Conservation (phyloP, 2,113 vertebrate species). For the Mola mola region DNA sequence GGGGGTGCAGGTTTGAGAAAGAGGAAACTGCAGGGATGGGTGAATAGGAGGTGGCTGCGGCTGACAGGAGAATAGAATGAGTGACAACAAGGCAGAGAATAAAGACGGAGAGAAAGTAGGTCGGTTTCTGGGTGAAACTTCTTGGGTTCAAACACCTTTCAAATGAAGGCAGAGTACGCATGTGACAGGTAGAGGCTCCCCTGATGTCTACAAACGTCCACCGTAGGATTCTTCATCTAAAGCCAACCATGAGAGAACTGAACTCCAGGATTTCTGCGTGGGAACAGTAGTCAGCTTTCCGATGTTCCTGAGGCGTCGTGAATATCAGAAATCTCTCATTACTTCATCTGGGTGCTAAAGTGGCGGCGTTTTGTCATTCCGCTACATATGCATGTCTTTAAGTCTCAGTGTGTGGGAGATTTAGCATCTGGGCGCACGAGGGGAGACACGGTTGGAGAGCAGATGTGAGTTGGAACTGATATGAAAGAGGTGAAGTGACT, state of each 20-base stretch:
- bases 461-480: background rate
- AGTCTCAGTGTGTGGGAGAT: too few relatives aligned
- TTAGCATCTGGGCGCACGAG: too few relatives aligned
- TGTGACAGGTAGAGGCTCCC: conserved; percentile 13
- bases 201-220: conserved; percentile 20
- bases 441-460: too few relatives aligned
- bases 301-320: background rate
- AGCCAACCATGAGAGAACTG: background rate
- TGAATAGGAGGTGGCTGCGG: background rate
- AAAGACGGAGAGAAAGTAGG: conserved; percentile 6
- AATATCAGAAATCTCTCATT: background rate
- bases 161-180: background rate
- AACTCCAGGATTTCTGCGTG: background rate
- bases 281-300: background rate
- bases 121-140: conserved; percentile 8
- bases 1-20: background rate
- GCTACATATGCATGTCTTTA: background rate
- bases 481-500: background rate
- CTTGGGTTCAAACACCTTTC: conserved; percentile 14
- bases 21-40: background rate
- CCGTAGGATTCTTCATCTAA: background rate
- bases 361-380: background rate
- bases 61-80: conserved; percentile 2
- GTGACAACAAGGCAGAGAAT: background rate
- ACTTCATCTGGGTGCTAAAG: background rate